Conservation (phyloP, 2,888 invertebrate genomes). For the Cataglyphis livida region DNA sequence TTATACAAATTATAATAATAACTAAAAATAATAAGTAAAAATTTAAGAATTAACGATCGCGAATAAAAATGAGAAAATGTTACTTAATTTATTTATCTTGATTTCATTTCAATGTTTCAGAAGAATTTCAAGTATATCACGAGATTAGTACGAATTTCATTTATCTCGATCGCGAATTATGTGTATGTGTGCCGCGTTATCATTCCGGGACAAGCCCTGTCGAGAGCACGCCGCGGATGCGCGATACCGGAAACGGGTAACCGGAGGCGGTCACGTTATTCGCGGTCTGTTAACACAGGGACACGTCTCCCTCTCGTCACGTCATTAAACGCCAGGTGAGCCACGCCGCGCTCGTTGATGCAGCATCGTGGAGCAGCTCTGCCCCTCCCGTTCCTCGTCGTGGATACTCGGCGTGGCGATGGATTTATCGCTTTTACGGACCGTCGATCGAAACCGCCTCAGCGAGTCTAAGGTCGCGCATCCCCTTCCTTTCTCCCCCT, state of each 20-base stretch:
- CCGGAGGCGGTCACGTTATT: conserved; percentile 19
- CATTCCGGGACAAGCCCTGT: conserved; percentile 30
- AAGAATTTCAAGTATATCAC: background rate
- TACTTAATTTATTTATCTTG: background rate
- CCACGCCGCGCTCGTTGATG: conserved; percentile 62
- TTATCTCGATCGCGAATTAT: conserved; percentile 30
- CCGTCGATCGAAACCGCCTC: conserved; percentile 69
- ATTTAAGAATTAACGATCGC: background rate
- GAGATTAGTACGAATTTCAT: background rate
- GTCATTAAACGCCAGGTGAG: conserved; percentile 78
- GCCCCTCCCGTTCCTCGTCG: conserved; percentile 32
- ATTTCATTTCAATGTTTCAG: background rate
- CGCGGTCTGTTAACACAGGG: conserved; percentile 72
- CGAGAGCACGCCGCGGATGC: conserved; percentile 7
- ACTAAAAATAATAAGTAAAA: background rate
- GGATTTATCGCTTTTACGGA: conserved; percentile 83
- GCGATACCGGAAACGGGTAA: conserved; percentile 37
- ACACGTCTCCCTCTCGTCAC: conserved; percentile 72
- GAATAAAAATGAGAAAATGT: background rate
- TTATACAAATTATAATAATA: background rate
- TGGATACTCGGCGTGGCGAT: conserved; percentile 55
- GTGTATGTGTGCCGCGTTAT: background rate
- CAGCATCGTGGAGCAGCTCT: conserved; percentile 46
- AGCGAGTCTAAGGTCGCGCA: conserved; percentile 64
- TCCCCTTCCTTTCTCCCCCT: conserved; percentile 59